Evolutionary conservation across 2,888 invertebrate genomes (phyloP).

Genomic region (Lycocerus yunnanus): DNA sequence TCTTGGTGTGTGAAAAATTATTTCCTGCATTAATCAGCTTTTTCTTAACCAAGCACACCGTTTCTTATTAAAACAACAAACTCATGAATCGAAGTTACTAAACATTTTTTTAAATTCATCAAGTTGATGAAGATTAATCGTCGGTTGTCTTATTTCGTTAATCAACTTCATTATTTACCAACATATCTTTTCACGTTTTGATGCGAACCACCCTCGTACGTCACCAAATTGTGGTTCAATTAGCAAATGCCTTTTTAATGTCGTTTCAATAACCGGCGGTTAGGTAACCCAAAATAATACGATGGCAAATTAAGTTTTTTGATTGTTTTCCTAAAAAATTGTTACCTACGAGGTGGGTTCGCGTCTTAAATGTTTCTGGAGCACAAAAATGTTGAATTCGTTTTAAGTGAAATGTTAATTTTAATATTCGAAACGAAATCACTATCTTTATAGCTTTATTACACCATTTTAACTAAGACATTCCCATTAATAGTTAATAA

Average conservation of each 20-base stretch:
- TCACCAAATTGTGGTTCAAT: background rate
- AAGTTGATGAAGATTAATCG: background rate
- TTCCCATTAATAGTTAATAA: background rate
- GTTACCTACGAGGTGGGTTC: background rate
- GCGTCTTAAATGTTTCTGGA: background rate
- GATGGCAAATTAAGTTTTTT: background rate
- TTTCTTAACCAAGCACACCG: conserved; percentile 10
- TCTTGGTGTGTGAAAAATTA: conserved; percentile 14
- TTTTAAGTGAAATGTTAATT: background rate
- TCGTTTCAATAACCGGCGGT: background rate
- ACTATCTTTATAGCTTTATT: background rate
- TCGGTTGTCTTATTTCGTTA: background rate
- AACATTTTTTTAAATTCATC: background rate
- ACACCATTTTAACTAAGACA: background rate
- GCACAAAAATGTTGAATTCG: background rate
- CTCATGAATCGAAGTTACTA: background rate
- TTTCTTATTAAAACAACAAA: conserved; percentile 19
- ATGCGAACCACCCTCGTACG: background rate
- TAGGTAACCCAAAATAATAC: background rate
- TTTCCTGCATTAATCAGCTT: conserved; percentile 15
- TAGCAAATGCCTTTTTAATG: background rate
- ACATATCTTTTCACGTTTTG: background rate
- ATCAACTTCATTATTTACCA: background rate
- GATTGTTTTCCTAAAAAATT: no score
- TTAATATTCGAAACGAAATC: background rate